Conservation (phyloP, 2,113 vertebrate species). For the Loxodonta africana region DNA sequence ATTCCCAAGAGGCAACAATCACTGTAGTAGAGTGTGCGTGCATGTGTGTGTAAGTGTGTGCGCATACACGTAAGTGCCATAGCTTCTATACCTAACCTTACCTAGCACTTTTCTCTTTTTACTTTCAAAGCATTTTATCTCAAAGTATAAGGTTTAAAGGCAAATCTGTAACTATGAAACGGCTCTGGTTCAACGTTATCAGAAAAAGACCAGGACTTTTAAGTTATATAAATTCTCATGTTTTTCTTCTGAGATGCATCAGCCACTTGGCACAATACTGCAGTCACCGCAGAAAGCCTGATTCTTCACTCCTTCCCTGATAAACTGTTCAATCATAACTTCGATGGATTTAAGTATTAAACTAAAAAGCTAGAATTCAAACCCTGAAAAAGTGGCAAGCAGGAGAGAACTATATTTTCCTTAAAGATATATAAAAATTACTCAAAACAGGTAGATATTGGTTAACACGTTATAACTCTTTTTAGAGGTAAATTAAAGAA, state of each 20-base stretch:
- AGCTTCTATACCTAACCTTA: background rate
- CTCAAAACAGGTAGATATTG: background rate
- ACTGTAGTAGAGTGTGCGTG: no score
- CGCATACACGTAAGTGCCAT: background rate
- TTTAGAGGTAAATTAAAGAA: slow-evolving; percentile 8
- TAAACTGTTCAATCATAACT: slow-evolving; percentile 74
- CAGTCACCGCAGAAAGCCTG: slow-evolving; percentile 40
- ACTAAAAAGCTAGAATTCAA: slow-evolving; percentile 55
- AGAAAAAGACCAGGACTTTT: slow-evolving; percentile 72
- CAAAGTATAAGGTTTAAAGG: slow-evolving; percentile 61
- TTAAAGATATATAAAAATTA: slow-evolving; percentile 34
- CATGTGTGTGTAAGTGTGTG: background rate
- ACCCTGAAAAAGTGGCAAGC: background rate
- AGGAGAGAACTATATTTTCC: slow-evolving; percentile 35
- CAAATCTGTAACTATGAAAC: slow-evolving; percentile 58
- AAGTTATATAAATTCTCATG: slow-evolving; percentile 65
- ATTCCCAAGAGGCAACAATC: background rate
- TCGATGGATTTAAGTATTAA: slow-evolving; percentile 42
- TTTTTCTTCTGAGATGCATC: slow-evolving; percentile 60
- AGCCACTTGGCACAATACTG: slow-evolving; percentile 59
- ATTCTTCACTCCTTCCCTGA: slow-evolving; percentile 75
- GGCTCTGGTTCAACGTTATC: slow-evolving; percentile 57
- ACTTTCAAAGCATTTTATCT: slow-evolving; percentile 63
- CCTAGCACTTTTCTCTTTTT: slow-evolving; percentile 43
- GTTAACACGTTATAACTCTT: background rate